Evolutionary conservation across 2,888 invertebrate species (phyloP).

Genomic region (Dusona sp.): DNA sequence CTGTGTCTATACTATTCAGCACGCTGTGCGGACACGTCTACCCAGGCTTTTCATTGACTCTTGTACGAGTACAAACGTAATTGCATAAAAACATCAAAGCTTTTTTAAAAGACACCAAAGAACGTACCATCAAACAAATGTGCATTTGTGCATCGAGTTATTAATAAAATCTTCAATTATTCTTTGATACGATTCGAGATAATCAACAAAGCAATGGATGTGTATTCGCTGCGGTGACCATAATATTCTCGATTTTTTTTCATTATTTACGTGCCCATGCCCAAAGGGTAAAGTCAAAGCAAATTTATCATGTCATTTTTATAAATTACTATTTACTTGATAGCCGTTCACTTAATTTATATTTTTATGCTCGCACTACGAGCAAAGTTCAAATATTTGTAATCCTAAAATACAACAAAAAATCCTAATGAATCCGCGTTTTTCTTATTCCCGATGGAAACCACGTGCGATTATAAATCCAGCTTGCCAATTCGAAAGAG

Average conservation of each 20-base stretch:
- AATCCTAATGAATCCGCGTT: too few species aligned
- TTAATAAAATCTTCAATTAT: conserved; percentile 10
- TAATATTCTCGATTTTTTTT: background rate
- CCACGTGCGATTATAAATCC: too few species aligned
- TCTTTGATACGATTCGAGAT: background rate
- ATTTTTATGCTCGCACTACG: too few species aligned
- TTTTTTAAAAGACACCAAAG: background rate
- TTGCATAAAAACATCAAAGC: conserved; percentile 13
- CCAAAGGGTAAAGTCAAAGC: background rate
- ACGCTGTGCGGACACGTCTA: conserved; percentile 11
- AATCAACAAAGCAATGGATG: background rate
- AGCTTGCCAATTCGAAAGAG: too few species aligned
- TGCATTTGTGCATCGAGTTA: conserved; percentile 1
- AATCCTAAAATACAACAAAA: too few species aligned
- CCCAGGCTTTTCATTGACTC: conserved; percentile 4
- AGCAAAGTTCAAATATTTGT: too few species aligned
- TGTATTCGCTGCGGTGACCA: background rate
- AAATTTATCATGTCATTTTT: background rate
- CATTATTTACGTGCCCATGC: background rate
- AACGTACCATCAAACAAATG: background rate
- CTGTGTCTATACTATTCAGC: background rate
- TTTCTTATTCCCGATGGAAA: too few species aligned
- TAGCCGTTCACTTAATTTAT: too few species aligned
- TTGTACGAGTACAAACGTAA: background rate
- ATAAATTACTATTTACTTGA: background rate